A percentile compares a stretch with the other conserved stretches of the same genome.
Evolutionary conservation across 1,140 invertebrate species (phyloP).

Genomic region (Anthonomus grandis): DNA sequence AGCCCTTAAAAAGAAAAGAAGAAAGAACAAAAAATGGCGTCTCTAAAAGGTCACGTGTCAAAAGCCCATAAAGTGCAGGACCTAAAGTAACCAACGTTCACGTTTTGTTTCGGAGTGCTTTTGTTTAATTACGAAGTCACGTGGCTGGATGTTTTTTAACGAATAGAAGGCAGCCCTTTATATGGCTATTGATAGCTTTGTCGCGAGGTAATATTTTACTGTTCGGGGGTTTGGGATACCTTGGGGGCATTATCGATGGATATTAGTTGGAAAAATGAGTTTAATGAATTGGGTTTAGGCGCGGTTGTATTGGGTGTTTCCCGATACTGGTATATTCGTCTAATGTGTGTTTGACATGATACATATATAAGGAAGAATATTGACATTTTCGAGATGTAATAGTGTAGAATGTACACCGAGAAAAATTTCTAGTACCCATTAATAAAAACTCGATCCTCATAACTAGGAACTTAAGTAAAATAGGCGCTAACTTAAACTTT

Average conservation of each 20-base stretch:
- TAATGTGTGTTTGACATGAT: constrained; percentile 6
- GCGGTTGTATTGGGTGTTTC: no score
- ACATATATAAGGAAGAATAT: no score
- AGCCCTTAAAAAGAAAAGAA: no score
- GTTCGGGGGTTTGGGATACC: no score
- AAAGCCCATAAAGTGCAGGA: constrained; percentile 17
- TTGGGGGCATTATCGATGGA: constrained; percentile 3
- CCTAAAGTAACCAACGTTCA: background rate
- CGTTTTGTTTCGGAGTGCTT: constrained; percentile 22
- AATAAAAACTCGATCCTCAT: no score
- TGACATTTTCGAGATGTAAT: no score
- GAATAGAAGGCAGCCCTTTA: constrained; percentile 1
- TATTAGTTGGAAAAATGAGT: constrained; percentile 7
- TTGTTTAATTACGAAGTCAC: constrained; percentile 26
- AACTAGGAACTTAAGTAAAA: no score
- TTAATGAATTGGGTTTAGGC: constrained; percentile 18
- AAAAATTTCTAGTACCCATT: no score
- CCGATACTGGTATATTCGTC: constrained; percentile 9
- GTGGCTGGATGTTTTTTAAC: constrained; percentile 17
- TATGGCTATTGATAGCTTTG: constrained; percentile 21
- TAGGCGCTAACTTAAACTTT: no score
- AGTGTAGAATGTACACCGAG: no score
- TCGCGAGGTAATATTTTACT: no score
- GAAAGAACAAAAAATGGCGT: constrained; percentile 1
- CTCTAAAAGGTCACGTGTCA: constrained; percentile 15